phyloP scores from a whole-genome alignment of 2,797 vertebrate species.

The Myotis pilosus region DNA sequence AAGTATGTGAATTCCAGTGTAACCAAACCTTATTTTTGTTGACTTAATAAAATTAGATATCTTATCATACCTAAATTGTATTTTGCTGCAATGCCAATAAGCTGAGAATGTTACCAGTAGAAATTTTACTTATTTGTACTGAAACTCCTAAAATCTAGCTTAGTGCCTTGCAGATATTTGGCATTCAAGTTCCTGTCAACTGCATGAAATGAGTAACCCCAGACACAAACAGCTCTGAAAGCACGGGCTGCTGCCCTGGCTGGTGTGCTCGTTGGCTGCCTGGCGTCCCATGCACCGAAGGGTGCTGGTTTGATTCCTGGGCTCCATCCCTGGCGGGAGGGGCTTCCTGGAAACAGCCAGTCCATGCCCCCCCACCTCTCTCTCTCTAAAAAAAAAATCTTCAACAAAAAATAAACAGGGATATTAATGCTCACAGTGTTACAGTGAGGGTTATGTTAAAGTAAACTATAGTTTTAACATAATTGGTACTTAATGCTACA shows the following conservation, averaged over 20 bases:
- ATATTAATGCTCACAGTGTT: not conserved
- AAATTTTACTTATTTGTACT: not conserved
- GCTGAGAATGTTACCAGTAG: not conserved
- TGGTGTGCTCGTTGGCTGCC: no score
- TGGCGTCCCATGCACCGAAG: no score
- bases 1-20: not conserved
- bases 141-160: constrained; percentile 13
- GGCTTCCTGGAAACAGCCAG: no score
- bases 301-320: no score
- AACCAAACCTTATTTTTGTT: not conserved
- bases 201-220: not conserved
- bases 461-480: not conserved
- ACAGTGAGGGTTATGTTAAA: not conserved
- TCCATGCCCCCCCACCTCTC: no score
- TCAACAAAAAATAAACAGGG: not conserved
- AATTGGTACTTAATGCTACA: not conserved
- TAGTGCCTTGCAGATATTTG: not conserved
- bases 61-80: not conserved
- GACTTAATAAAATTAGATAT: not conserved
- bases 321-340: no score
- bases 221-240: not conserved
- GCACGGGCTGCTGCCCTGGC: not conserved
- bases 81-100: not conserved
- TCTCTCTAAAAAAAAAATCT: no score
- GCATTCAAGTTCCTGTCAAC: not conserved